Percentiles rank a stretch among this genome's conserved stretches.
Conservation (phyloP, 2,888 invertebrate species). For the Mesorhabditis belari region DNA sequence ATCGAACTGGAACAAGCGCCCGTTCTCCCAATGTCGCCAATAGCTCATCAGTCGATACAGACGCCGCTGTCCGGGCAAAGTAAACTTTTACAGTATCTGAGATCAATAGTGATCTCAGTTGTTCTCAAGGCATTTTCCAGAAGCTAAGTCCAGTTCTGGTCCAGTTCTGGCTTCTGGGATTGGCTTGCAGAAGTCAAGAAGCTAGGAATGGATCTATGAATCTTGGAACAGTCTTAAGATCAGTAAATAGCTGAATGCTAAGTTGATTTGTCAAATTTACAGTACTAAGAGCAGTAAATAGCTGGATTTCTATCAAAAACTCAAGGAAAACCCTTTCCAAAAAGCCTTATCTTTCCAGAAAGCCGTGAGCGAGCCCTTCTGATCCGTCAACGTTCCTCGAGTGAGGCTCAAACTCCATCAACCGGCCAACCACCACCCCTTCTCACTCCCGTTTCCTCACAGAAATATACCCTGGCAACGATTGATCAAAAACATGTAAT, state of each 20-base stretch:
- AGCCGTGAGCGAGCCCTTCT: neutral
- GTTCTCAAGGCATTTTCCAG: no score
- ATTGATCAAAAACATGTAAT: neutral
- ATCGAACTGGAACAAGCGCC: conserved; percentile 8
- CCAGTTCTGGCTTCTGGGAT: no score
- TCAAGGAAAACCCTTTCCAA: neutral
- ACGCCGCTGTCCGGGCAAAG: neutral
- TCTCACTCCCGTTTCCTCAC: neutral
- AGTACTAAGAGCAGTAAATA: no score
- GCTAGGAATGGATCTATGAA: no score
- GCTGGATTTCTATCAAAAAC: no score
- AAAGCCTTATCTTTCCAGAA: conserved; percentile 1
- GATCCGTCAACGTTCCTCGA: neutral
- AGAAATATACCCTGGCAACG: neutral
- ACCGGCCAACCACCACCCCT: neutral
- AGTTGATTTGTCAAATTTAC: no score
- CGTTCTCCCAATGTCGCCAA: neutral
- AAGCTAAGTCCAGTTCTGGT: no score
- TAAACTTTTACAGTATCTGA: neutral
- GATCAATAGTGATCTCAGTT: no score
- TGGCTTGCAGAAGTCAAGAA: no score
- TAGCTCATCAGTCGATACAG: neutral
- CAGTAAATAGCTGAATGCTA: no score
- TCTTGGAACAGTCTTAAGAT: no score
- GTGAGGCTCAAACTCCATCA: neutral